Base-by-base conservation (phyloP, 2,888 invertebrate species). In the Podotricha telesiphe region DNA sequence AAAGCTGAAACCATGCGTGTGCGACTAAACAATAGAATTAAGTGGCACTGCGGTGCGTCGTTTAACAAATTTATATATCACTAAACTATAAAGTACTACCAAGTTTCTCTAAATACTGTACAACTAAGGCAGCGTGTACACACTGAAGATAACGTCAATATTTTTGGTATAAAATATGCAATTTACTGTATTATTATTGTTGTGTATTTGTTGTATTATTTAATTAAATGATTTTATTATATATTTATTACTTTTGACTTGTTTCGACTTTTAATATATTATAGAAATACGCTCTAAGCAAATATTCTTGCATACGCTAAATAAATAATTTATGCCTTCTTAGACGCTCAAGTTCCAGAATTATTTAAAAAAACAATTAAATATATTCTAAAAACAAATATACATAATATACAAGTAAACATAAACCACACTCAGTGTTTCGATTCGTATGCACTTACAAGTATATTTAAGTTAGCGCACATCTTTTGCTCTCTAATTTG, bases 41-140 rank as follows among this genome's bases (percentile, higher is more conserved):
- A 65, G 65, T 63, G 59, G 61, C 61, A 53, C 48, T 19, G 61
- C 58, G 48, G 61, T 59, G 56, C 59, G 63, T 56, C 69, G 71
- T 66, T 69, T 69, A 72, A 73, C 71, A 74, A 74, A 76, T 75
- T 75, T 76, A 76, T 76, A 74, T 72, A 73, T 71, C 73, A 67
- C 70, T 70, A 71, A 73, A 73, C 73, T 73, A 75, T 74, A 75
- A 73, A 73, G 59, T 69, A 63, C 62, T 66, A 71, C 68, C 68
- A 55, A 65, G 70, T 70, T 68, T 47, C 68, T 64, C 66, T 71
- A 51, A 70, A 67, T 63, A 68, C 65, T 47, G 22, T 58, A 62
- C 65, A 63, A 37, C 17, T 62, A 59, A 47, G 37, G 67, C 58
- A 4, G 28, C 17, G 22, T 20, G 0, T 42, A 47, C 10, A 53